Base-by-base conservation (phyloP, 2,888 invertebrate species). In the Eristalis intricaria region DNA sequence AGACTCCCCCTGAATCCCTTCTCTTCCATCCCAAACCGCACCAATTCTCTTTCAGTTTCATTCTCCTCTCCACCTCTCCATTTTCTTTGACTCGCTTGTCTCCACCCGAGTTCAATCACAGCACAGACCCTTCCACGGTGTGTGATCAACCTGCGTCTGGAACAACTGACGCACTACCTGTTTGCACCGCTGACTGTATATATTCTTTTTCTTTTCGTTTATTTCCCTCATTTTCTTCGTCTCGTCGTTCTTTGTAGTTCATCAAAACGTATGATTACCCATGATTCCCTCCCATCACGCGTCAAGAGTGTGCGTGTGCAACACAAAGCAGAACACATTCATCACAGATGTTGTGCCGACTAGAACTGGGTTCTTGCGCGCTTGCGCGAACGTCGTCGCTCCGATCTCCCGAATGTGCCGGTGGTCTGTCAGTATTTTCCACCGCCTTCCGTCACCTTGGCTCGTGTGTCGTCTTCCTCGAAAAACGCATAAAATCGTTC, bases 261-360 rank as follows among this genome's bases (percentile, higher is more conserved):
- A 22, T 19, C n/a, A 8, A 56, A 56, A 56, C 19, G 22, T 23
- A 8, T 60, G 60, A 60, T 60, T 11, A 60, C 26, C 26, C 23
- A 13, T 19, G 15, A 15, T 5, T 19, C 26, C 23, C 60, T 26
- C 23, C 58, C 58, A 19, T 22, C 23, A 23, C 60, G 13, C 60
- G n/a, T 22, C 4, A 10, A 19, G 13, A 26, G 60, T 23, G 22
- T 23, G 22, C 43, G 15, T 43, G 43, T 15, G 7, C 4, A 61
- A 1, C 10, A 8, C 32, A 32, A 32, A 32, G 10, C 32, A 32
- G 32, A 32, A 32, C 32, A 32, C 32, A 32, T 61, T 66, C 74
- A 74, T 74, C 80, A 56, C 19, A 63, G 50, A 43, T 79, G 65
- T 79, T 79, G 10, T 65, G 56, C 79, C 60, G 15, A 79, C 65